Evolutionary conservation across 2,797 vertebrate species (phyloP).

Genomic region (Botia kubotai): DNA sequence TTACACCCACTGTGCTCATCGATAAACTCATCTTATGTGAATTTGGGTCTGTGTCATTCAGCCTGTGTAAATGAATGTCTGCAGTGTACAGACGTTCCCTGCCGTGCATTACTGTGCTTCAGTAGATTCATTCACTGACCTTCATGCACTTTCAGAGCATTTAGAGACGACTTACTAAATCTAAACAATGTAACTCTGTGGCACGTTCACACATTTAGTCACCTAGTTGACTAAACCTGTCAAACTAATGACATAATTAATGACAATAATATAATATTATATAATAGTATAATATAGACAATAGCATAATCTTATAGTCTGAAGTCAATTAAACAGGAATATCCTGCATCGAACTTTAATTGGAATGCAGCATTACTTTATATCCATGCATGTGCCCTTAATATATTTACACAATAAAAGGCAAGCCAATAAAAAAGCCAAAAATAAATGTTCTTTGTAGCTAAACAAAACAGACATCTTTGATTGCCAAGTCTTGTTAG

Average conservation of each 20-base stretch:
- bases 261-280: not conserved
- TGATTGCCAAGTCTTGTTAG: not conserved
- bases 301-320: too few species aligned
- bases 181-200: not conserved
- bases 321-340: not conserved
- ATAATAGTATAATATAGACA: too few species aligned
- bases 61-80: slow-evolving; percentile 16
- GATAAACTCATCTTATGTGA: slow-evolving; percentile 18
- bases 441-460: not conserved
- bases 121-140: not conserved
- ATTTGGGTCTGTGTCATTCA: slow-evolving; percentile 19
- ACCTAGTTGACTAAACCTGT: not conserved
- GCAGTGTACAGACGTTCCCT: not conserved
- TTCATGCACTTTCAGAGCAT: not conserved
- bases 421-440: not conserved
- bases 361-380: not conserved
- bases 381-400: not conserved
- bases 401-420: not conserved
- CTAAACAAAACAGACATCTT: not conserved
- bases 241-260: not conserved
- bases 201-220: not conserved
- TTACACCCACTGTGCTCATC: not conserved
- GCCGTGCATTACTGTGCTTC: not conserved
- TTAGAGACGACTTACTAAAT: not conserved
- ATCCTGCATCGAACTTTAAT: not conserved